phyloP scores from a whole-genome alignment of 2,797 vertebrate genomes.

The Hemibagrus guttatus region DNA sequence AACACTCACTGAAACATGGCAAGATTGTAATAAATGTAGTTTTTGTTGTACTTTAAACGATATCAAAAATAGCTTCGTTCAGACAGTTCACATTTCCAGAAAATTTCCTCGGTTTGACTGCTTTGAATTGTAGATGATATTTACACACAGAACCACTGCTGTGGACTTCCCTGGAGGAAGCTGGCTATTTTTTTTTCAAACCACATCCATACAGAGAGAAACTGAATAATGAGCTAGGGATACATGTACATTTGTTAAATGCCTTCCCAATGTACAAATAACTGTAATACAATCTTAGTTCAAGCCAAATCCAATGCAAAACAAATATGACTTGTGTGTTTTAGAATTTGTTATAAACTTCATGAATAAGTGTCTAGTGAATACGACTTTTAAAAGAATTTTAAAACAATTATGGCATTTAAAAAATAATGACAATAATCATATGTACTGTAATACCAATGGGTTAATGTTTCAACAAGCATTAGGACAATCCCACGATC shows the following conservation, averaged over 20 bases:
- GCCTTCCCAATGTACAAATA: neutral
- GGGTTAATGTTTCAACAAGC: neutral
- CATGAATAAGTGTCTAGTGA: neutral
- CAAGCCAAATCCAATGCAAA: neutral
- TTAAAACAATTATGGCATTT: neutral
- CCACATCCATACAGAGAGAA: neutral
- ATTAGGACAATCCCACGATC: too few species aligned
- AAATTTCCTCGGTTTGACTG: constrained; percentile 14
- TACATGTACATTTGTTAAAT: neutral
- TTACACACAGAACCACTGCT: constrained; percentile 1
- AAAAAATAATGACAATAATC: neutral
- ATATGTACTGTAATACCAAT: neutral
- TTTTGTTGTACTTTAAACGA: neutral
- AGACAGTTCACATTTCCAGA: constrained; percentile 3
- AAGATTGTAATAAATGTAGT: neutral
- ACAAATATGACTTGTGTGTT: neutral
- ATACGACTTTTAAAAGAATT: too few species aligned
- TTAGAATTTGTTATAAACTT: neutral
- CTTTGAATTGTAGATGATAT: constrained; percentile 15
- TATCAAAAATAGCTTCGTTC: neutral
- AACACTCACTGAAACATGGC: neutral
- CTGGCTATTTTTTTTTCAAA: neutral
- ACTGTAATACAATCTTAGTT: neutral
- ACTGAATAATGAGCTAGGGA: neutral
- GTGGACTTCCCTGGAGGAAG: neutral